Conservation (phyloP, 2,113 vertebrate genomes). For the Nanorana parkeri region DNA sequence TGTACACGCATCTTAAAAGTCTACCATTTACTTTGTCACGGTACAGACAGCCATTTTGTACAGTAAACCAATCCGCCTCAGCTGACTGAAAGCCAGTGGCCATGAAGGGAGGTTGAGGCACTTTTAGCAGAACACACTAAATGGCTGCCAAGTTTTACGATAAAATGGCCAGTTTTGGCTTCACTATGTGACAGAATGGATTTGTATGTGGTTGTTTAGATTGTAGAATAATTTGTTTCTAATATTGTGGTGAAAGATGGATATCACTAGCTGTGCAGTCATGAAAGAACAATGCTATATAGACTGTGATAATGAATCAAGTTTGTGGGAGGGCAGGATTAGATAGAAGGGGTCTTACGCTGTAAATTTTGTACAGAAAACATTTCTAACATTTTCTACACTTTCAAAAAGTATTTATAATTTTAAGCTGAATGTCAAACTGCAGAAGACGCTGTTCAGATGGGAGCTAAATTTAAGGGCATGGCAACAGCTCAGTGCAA, state of each 20-base stretch:
- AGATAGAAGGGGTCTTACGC: slow-evolving; percentile 69
- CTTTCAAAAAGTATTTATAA: slow-evolving; percentile 91
- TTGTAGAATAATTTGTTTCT: slow-evolving; percentile 16
- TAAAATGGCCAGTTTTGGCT: too few relatives aligned
- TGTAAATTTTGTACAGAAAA: slow-evolving; percentile 95
- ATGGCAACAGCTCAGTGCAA: slow-evolving; percentile 18
- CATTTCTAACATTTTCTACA: slow-evolving; percentile 98
- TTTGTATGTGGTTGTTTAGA: slow-evolving; percentile 34
- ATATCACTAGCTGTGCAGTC: slow-evolving; percentile 14
- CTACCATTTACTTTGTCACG: neutral
- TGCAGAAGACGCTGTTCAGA: slow-evolving; percentile 72
- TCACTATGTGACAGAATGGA: neutral
- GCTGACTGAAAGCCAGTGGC: neutral
- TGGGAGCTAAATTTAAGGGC: slow-evolving; percentile 70
- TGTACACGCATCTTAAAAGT: slow-evolving; percentile 10
- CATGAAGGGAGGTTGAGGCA: neutral
- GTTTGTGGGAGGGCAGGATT: slow-evolving; percentile 30
- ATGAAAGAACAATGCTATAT: slow-evolving; percentile 31
- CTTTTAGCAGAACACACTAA: too few relatives aligned
- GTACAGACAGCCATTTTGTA: neutral
- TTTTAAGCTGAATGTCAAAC: slow-evolving; percentile 86
- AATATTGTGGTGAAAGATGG: slow-evolving; percentile 26
- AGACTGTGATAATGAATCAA: slow-evolving; percentile 49
- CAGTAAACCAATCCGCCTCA: neutral
- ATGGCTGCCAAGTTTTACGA: too few relatives aligned